Percentiles rank a stretch among this genome's conserved stretches.
Conservation (phyloP, 2,888 invertebrate species). For the Tenthredo livida region DNA sequence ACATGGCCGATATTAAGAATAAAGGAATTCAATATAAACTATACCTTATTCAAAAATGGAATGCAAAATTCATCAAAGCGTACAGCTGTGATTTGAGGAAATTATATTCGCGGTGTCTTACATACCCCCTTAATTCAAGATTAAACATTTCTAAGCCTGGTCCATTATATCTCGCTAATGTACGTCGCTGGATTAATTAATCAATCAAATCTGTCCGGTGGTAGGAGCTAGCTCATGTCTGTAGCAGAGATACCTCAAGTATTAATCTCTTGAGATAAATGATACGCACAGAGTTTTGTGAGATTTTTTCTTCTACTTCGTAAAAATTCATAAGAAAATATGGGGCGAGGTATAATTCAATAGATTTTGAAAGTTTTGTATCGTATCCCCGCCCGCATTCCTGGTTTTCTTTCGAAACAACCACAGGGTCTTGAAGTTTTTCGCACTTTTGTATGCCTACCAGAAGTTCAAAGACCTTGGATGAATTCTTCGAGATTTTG, state of each 20-base stretch:
- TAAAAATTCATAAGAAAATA: background rate
- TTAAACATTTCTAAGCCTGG: background rate
- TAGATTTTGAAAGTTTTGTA: background rate
- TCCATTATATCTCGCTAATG: constrained; percentile 4
- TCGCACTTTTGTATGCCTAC: background rate
- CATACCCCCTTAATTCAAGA: background rate
- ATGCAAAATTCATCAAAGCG: too few relatives aligned
- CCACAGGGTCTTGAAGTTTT: background rate
- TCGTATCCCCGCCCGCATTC: background rate
- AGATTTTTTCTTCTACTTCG: background rate
- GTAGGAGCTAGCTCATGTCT: background rate
- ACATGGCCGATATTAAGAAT: too few relatives aligned
- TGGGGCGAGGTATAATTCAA: background rate
- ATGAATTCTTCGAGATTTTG: background rate
- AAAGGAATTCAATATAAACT: too few relatives aligned
- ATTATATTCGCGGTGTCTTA: background rate
- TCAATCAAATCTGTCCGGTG: background rate
- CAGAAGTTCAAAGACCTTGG: background rate
- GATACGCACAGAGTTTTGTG: background rate
- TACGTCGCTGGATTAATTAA: constrained; percentile 15
- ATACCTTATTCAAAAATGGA: too few relatives aligned
- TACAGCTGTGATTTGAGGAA: too few relatives aligned
- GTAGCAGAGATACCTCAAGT: background rate
- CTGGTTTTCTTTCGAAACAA: background rate
- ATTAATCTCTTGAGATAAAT: background rate